These are phyloP conservation scores for Phrynocephalus guinanensis DNA, from an alignment of 2,797 vertebrate genomes.

Conservation along the genomic window DNA sequence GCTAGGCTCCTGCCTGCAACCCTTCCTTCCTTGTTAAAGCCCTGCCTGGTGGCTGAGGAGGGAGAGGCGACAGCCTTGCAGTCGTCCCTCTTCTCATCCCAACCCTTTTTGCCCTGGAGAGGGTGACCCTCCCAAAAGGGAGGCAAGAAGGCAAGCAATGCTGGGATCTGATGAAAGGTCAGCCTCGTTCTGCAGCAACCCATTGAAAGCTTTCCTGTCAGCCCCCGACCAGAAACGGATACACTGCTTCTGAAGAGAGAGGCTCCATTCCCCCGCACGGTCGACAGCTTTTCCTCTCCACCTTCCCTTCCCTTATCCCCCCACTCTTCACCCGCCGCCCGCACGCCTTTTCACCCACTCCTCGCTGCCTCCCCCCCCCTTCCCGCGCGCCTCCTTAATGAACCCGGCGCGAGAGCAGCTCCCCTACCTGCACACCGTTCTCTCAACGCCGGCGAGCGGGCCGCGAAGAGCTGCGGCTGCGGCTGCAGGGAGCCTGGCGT, in stretches of 20 bases:
- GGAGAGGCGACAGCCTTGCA: neutral
- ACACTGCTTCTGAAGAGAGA: slow-evolving; percentile 13
- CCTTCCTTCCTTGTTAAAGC: neutral
- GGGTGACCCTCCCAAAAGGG: neutral
- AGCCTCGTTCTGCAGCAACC: no score
- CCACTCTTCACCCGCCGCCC: slow-evolving; percentile 31
- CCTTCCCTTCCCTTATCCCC: neutral
- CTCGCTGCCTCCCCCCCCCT: neutral
- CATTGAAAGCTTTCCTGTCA: no score
- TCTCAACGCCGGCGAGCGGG: slow-evolving; percentile 64
- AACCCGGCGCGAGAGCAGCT: slow-evolving; percentile 41
- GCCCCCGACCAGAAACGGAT: neutral
- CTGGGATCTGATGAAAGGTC: neutral
- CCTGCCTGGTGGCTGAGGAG: no score
- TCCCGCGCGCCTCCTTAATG: slow-evolving; percentile 49
- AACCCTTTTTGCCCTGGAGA: neutral
- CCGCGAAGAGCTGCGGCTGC: slow-evolving; percentile 38
- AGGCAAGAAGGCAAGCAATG: neutral
- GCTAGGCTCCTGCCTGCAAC: neutral
- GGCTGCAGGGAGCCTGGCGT: slow-evolving; percentile 66
- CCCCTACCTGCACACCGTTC: slow-evolving; percentile 66
- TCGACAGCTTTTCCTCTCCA: neutral
- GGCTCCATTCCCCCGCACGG: neutral
- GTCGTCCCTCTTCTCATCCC: neutral
- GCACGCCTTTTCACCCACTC: slow-evolving; percentile 5